These are phyloP conservation scores for Salmo trutta DNA, from an alignment of 2,797 vertebrate species.

Conservation along the genomic window DNA sequence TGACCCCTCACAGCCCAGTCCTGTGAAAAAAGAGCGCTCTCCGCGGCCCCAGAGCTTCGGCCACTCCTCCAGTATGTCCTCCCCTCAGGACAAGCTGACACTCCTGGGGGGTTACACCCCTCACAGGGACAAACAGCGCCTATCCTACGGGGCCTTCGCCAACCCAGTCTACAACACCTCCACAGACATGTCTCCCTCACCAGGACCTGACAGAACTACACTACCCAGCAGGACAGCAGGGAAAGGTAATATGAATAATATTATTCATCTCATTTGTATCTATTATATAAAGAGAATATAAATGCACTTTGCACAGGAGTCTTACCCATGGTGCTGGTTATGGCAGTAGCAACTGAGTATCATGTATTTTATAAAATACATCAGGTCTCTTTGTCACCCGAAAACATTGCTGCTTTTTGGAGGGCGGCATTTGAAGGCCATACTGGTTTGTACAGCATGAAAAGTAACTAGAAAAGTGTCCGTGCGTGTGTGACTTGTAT, in stretches of 20 bases:
- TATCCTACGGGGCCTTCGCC: slow-evolving; percentile 85
- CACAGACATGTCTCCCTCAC: slow-evolving; percentile 81
- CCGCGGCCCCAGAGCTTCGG: slow-evolving; percentile 89
- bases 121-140: slow-evolving; percentile 84
- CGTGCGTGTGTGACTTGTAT: background rate
- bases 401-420: too few species aligned
- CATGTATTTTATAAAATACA: background rate
- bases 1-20: slow-evolving; percentile 77
- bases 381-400: background rate
- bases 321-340: too few species aligned
- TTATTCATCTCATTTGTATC: background rate
- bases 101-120: slow-evolving; percentile 79
- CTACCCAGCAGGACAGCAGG: slow-evolving; percentile 79
- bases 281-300: too few species aligned
- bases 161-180: slow-evolving; percentile 83
- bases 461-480: too few species aligned
- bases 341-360: background rate
- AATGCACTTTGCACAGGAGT: too few species aligned
- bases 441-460: too few species aligned
- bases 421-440: too few species aligned
- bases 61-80: slow-evolving; percentile 82
- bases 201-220: slow-evolving; percentile 78
- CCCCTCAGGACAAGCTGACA: slow-evolving; percentile 85
- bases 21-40: slow-evolving; percentile 88
- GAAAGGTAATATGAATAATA: slow-evolving; percentile 75